A percentile compares a stretch with the other conserved stretches of the same genome.
These are phyloP conservation scores for Mechanitis mazaeus DNA, from an alignment of 2,888 invertebrate genomes.

Conservation along the genomic window DNA sequence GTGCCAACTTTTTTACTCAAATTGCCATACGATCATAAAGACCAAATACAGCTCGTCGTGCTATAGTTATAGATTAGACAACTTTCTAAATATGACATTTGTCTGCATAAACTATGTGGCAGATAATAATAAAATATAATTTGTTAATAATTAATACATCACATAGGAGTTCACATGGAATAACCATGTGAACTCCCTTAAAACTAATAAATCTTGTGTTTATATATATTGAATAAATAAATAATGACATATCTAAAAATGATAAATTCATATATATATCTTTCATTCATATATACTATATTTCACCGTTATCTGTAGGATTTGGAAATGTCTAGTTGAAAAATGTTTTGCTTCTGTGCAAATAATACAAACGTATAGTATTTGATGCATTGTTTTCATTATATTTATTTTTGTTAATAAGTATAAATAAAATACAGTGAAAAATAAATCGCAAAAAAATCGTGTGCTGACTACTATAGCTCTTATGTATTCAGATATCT, in stretches of 20 bases:
- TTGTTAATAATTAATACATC: constrained; percentile 7
- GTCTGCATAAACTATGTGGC: constrained; percentile 18
- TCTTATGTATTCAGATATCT: constrained; percentile 29
- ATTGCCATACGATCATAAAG: constrained; percentile 36
- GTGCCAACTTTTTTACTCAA: constrained; percentile 33
- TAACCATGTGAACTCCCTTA: not conserved
- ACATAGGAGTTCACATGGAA: not conserved
- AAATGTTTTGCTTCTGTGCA: constrained; percentile 26
- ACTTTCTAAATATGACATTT: constrained; percentile 68
- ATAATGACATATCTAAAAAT: too few relatives aligned
- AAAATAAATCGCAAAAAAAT: not conserved
- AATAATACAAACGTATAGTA: constrained; percentile 33
- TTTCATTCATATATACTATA: constrained; percentile 5
- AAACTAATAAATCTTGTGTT: too few relatives aligned
- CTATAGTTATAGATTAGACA: constrained; percentile 54
- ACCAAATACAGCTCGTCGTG: constrained; percentile 46
- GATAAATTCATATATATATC: too few relatives aligned
- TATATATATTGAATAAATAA: too few relatives aligned
- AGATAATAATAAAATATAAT: constrained; percentile 7
- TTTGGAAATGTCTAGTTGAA: not conserved
- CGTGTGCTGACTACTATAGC: constrained; percentile 11
- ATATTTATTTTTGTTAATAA: constrained; percentile 32
- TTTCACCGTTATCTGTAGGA: constrained; percentile 2
- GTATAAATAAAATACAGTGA: constrained; percentile 14
- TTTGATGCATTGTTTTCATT: constrained; percentile 35